Evolutionary conservation across 2,888 invertebrate species (phyloP), one percentile per base, ranked within the genome.

Genomic region (Amphimallon solstitiale): DNA sequence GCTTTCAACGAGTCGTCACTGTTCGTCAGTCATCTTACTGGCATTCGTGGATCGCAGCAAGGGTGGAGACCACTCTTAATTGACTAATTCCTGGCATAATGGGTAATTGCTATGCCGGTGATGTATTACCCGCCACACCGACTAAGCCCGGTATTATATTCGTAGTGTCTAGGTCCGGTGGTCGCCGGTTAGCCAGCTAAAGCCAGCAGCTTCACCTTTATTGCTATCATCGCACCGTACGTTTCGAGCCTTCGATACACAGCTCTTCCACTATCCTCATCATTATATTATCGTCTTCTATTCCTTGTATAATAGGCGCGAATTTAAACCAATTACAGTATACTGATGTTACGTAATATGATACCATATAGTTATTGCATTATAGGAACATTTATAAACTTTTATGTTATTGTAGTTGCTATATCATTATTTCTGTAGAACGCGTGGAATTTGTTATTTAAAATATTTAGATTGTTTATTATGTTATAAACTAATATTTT

Each of bases 51-150:
- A 76, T 78, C 75, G 78, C 75, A 75, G 74, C 72, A 72, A 74
- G 78, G 78, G 77, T 76, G 76, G 72, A 73, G 73, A 75, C 77
- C 74, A 77, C 71, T 75, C 79, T 79, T 80, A 80, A 80, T 80
- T 80, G 80, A 80, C 81, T 81, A 81, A 81, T 80, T 81, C 81
- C 80, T 81, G 73, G 76, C 79, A 80, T 80, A 81, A 81, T 81
- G 78, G 81, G 80, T 80, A 81, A 81, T 81, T 80, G 81, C 80
- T 81, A 81, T 80, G 78, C 78, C 78, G 74, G 77, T 80, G 79
- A 80, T 77, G 77, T 79, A 79, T 80, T 77, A 74, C 77, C 75
- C 70, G 76, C 29, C 68, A 69, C 74, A 40, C 56, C 46, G 69
- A 70, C 73, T 75, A 74, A 77, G 73, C 76, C 77, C 65, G 70